Evolutionary conservation across 2,113 vertebrate genomes (phyloP).

Genomic region (Nyctereutes procyonoides): DNA sequence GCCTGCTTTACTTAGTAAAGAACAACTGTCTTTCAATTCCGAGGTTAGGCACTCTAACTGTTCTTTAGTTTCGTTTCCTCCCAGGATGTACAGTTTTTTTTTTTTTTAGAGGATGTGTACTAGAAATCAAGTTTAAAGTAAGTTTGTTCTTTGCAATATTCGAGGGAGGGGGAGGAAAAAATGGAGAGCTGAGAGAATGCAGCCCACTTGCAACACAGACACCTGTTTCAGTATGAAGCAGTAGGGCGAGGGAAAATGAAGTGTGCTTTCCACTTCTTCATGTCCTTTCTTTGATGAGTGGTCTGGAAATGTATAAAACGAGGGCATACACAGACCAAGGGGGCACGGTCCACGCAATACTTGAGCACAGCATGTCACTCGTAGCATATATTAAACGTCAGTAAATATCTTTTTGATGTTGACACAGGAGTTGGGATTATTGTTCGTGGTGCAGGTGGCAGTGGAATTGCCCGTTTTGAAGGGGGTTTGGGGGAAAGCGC

Average conservation of each 20-base stretch:
- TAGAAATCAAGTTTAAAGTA: conserved; percentile 67
- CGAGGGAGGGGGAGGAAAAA: background rate
- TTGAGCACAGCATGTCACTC: conserved; percentile 81
- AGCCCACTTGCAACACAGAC: conserved; percentile 85
- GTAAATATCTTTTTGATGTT: conserved; percentile 98
- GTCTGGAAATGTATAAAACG: conserved; percentile 84
- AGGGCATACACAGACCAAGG: conserved; percentile 87
- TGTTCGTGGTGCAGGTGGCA: conserved; percentile 83
- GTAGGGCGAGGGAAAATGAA: conserved; percentile 42
- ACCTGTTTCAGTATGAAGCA: conserved; percentile 84
- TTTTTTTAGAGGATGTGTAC: conserved; percentile 26
- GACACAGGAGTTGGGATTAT: conserved; percentile 95
- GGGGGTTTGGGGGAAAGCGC: conserved; percentile 94
- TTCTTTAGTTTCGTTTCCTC: conserved; percentile 77
- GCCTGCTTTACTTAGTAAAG: conserved; percentile 68
- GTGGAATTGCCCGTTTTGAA: conserved; percentile 91
- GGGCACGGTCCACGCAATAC: conserved; percentile 85
- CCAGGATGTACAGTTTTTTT: conserved; percentile 62
- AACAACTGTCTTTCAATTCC: conserved; percentile 48
- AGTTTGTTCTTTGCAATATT: conserved; percentile 60
- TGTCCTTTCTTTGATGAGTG: conserved; percentile 82
- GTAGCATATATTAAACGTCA: conserved; percentile 91
- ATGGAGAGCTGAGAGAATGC: conserved; percentile 78
- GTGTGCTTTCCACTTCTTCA: conserved; percentile 81
- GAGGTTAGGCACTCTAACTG: conserved; percentile 69